Evolutionary conservation across 2,797 vertebrate species (phyloP), one percentile per base, ranked within the genome.

Genomic region (Rhinogobio ventralis): DNA sequence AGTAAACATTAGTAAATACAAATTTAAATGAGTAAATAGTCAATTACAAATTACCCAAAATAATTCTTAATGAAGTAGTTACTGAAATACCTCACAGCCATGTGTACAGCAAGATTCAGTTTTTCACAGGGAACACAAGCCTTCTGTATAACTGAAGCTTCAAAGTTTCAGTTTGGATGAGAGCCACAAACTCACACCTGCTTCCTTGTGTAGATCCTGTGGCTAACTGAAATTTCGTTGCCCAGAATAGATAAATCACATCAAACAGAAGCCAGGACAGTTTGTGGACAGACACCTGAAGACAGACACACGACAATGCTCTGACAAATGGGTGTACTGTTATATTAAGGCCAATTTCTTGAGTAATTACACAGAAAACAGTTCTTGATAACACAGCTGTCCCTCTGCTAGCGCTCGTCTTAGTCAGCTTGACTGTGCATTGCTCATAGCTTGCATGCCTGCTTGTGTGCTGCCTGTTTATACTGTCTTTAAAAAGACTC

Each of bases 391-490:
- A 88, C 76, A 67, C 86, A 10, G 42, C 85, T 86, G 67, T 66
- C 86, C 89, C 76, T 71, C 91, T 91, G 85, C 88, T 92, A 91
- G 85, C 90, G 93, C 93, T 95, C 93, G 6, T 92, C 88, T 92
- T 93, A 93, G 90, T 94, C 93, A 91, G 92, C 91, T 86, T 90
- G 86, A 86, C 90, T 92, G 90, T 94, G 94, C 94, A 92, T 90
- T 91, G 89, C 93, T 92, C 93, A 91, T 90, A 93, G 93, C 90
- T 86, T 94, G 95, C 93, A 93, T 90, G 94, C 90, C 90, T 91
- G 86, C 87, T 79, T 83, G 49, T 33, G 69, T 87, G 23, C 87
- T 91, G 83, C 86, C 86, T 89, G 89, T 90, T 88, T 51, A 84
- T 86, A 69, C 53, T 73, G 64, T 77, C 85, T 80, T 77, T 60